A percentile compares a stretch with the other conserved stretches of the same genome.
phyloP scores from a whole-genome alignment of 2,888 invertebrate genomes.

The Emmelina monodactyla region DNA sequence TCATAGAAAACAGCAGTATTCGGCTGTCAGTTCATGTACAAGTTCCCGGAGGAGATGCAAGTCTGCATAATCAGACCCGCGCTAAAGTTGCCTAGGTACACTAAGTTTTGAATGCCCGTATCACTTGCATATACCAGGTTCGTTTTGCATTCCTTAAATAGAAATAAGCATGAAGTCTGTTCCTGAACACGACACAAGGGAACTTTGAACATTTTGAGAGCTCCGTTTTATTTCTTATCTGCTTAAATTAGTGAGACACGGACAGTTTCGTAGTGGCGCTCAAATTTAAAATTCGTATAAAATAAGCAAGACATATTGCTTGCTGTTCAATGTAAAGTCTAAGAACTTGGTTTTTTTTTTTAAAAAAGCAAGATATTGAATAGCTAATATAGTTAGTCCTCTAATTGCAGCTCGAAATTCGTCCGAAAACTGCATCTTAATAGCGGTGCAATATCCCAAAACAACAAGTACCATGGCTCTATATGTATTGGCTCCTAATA shows the following conservation, averaged over 20 bases:
- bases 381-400: too few species aligned
- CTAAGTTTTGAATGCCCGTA: conserved; percentile 32
- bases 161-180: conserved; percentile 34
- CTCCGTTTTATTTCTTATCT: too few species aligned
- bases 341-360: too few species aligned
- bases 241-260: too few species aligned
- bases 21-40: background rate
- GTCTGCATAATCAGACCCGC: conserved; percentile 29
- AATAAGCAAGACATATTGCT: too few species aligned
- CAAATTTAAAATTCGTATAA: too few species aligned
- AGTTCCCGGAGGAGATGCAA: conserved; percentile 17
- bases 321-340: too few species aligned
- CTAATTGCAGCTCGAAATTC: too few species aligned
- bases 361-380: too few species aligned
- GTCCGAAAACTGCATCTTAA: too few species aligned
- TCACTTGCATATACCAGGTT: conserved; percentile 35
- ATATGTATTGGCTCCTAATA: conserved; percentile 51
- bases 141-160: conserved; percentile 42
- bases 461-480: conserved; percentile 23
- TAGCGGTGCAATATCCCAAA: background rate
- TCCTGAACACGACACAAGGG: conserved; percentile 9
- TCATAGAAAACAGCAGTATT: background rate
- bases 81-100: conserved; percentile 22
- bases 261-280: too few species aligned
- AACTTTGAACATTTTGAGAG: background rate